These are phyloP conservation scores for Chrysina gloriosa DNA, from an alignment of 2,888 invertebrate genomes.

Conservation along the genomic window DNA sequence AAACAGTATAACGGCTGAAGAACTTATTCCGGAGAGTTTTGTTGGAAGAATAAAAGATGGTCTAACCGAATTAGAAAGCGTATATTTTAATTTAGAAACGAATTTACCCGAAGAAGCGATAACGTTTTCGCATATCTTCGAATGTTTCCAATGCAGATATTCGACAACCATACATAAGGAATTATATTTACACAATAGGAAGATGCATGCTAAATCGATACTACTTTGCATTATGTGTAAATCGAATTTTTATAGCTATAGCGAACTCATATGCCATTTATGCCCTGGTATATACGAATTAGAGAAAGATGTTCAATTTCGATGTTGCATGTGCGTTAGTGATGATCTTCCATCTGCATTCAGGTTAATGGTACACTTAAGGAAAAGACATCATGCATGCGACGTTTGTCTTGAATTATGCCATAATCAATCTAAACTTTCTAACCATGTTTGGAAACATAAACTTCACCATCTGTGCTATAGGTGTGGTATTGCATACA, in stretches of 20 bases:
- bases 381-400: constrained; percentile 86
- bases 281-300: constrained; percentile 82
- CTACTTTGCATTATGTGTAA: constrained; percentile 89
- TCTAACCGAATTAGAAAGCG: constrained; percentile 71
- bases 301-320: constrained; percentile 76
- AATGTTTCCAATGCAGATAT: constrained; percentile 88
- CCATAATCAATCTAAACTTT: constrained; percentile 81
- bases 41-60: constrained; percentile 74
- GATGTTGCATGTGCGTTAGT: constrained; percentile 84
- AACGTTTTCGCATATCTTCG: constrained; percentile 78
- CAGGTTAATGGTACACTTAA: constrained; percentile 87
- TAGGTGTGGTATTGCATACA: constrained; percentile 87
- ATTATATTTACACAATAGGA: constrained; percentile 82
- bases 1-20: constrained; percentile 81
- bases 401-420: constrained; percentile 89
- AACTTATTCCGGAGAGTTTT: constrained; percentile 78
- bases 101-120: constrained; percentile 71
- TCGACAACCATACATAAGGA: constrained; percentile 84
- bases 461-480: constrained; percentile 89
- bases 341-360: constrained; percentile 87
- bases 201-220: constrained; percentile 86
- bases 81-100: constrained; percentile 79
- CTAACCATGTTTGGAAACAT: constrained; percentile 92
- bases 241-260: constrained; percentile 87
- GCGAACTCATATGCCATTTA: constrained; percentile 87